Evolutionary conservation across 2,113 vertebrate species (phyloP), one percentile per base, ranked within the genome.

Genomic region (Ochotona princeps): DNA sequence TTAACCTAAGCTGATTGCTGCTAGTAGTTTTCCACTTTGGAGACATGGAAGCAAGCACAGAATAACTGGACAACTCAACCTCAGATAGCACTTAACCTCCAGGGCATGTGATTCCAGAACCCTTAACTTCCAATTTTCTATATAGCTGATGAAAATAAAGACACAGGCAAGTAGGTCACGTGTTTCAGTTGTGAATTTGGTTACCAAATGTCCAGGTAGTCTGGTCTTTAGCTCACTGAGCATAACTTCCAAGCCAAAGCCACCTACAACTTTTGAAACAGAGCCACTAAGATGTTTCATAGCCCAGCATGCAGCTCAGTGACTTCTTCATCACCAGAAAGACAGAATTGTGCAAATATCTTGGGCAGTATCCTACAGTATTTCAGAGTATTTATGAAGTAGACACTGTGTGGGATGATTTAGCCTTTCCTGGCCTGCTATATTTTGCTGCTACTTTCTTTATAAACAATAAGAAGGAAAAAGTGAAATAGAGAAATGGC

Each of bases 311-410:
- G 35, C 20, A 47, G 28, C 91, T 18, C 21, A 92, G n/a, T n/a
- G 7, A 63, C 69, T 94, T 47, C 8, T 61, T 94, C 35, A 82
- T 92, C 88, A 51, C 28, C 73, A 80, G 54, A 91, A 49, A 66
- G 69, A 14, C 30, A 84, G 81, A 89, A 76, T 47, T 47, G 1
- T 91, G n/a, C 89, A 95, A 87, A 91, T 87, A 92, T 79, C 47
- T 72, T 89, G 47, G 54, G 54, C 54, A 65, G 75, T 57, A 10
- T 83, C 76, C 6, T 17, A 23, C 54, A 70, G 92, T 94, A 93
- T 79, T 90, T 96, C 87, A 93, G 61, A 60, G 63, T 87, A 75
- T 96, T 95, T 95, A 91, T 5, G 73, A 94, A 76, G 25, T 18
- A 91, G 83, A 32, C 69, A 51, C 74, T 44, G 7, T 70, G 92